Conservation (phyloP, 2,888 invertebrate species). For the Mamestra brassicae region DNA sequence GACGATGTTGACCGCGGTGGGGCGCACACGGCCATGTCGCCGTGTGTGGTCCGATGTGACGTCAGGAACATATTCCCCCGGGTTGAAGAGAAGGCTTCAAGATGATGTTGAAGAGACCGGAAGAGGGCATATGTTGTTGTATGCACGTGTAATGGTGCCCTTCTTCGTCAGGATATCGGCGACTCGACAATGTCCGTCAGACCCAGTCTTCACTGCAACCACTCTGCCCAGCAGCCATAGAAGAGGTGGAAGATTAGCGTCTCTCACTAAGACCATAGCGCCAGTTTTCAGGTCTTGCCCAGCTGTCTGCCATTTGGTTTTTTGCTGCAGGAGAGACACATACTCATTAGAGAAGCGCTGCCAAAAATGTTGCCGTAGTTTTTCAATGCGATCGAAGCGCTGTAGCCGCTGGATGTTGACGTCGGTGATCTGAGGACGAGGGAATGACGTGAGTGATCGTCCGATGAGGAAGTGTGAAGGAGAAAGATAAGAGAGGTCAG, state of each 20-base stretch:
- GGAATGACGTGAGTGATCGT: slow-evolving; percentile 16
- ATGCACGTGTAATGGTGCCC: not conserved
- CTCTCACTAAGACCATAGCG: not conserved
- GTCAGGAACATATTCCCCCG: slow-evolving; percentile 9
- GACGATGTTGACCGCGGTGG: no score
- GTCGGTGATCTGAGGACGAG: slow-evolving; percentile 4
- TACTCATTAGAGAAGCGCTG: slow-evolving; percentile 3
- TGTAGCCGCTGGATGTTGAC: slow-evolving; percentile 10
- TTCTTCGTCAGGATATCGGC: no score
- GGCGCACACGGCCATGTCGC: no score
- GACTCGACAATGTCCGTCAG: not conserved
- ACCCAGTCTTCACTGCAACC: slow-evolving; percentile 8
- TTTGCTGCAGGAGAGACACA: slow-evolving; percentile 11
- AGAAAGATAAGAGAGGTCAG: no score
- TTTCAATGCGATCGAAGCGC: not conserved
- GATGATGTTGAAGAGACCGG: slow-evolving; percentile 1
- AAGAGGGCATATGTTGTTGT: slow-evolving; percentile 2
- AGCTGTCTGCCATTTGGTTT: not conserved
- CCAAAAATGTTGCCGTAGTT: not conserved
- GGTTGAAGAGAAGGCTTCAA: slow-evolving; percentile 1
- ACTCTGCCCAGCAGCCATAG: slow-evolving; percentile 16
- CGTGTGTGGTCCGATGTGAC: slow-evolving; percentile 3
- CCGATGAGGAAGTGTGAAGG: not conserved
- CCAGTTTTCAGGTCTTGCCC: no score
- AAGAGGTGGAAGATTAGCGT: slow-evolving; percentile 4